Conservation (phyloP, 1,140 invertebrate species). For the Marisa cornuarietis region DNA sequence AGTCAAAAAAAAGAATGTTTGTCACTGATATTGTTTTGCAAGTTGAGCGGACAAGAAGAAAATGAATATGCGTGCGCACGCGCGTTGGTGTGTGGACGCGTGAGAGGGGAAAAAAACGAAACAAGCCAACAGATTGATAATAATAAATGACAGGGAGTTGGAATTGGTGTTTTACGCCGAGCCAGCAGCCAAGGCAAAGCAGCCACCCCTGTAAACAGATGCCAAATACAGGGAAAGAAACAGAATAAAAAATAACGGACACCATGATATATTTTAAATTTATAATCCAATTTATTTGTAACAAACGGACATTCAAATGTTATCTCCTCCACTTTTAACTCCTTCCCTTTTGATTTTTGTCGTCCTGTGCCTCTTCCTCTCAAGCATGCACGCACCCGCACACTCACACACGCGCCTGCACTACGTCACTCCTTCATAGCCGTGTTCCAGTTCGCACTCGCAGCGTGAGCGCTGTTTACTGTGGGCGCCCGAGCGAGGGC, state of each 20-base stretch:
- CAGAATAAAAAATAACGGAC: neutral
- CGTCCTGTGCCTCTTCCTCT: neutral
- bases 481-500: slow-evolving; percentile 4
- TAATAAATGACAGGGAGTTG: too few relatives aligned
- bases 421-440: neutral
- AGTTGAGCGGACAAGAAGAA: neutral
- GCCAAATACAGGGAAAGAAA: slow-evolving; percentile 1
- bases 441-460: neutral
- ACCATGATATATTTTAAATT: neutral
- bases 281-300: neutral
- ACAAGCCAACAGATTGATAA: neutral
- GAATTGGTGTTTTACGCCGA: too few relatives aligned
- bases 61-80: too few relatives aligned
- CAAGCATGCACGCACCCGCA: neutral
- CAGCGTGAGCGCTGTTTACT: slow-evolving; percentile 7
- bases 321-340: neutral
- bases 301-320: too few relatives aligned
- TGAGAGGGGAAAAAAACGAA: neutral
- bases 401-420: neutral
- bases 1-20: too few relatives aligned
- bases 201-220: too few relatives aligned
- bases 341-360: neutral
- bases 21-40: too few relatives aligned
- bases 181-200: too few relatives aligned
- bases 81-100: too few relatives aligned